Evolutionary conservation across 2,797 vertebrate species (phyloP).

Genomic region (Coluber constrictor): DNA sequence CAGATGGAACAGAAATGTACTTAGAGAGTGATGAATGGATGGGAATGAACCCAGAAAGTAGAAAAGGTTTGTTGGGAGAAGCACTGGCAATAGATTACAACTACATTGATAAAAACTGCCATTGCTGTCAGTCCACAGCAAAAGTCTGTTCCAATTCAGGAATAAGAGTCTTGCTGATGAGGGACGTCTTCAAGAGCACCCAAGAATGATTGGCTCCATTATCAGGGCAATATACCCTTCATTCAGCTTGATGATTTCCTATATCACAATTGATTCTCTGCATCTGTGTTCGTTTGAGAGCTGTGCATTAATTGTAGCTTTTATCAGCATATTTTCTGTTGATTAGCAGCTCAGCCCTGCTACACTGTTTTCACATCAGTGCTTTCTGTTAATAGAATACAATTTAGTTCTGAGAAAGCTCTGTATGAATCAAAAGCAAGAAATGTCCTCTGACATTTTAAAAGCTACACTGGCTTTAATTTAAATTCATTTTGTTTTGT

Average conservation of each 20-base stretch:
- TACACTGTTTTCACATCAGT: not conserved
- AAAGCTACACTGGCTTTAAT: not conserved
- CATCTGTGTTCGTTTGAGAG: not conserved
- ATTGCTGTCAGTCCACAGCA: not conserved
- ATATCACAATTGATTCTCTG: not conserved
- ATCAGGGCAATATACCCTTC: not conserved
- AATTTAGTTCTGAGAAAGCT: not conserved
- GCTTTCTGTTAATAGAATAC: not conserved
- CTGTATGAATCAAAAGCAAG: not conserved
- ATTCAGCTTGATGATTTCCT: conserved; percentile 1
- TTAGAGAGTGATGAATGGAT: conserved; percentile 19
- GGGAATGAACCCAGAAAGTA: conserved; percentile 4
- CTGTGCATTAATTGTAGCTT: not conserved
- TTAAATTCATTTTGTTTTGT: not conserved
- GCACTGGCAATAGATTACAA: not conserved
- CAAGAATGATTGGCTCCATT: conserved; percentile 13
- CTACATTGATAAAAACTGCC: not conserved
- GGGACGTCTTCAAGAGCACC: conserved; percentile 1
- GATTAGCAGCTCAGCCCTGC: not conserved
- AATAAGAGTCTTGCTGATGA: not conserved
- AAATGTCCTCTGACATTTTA: not conserved
- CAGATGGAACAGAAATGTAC: not conserved
- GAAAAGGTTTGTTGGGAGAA: not conserved
- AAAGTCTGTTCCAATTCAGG: conserved; percentile 16
- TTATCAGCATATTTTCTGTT: not conserved